These are phyloP conservation scores for Cryptotermes secundus DNA, from an alignment of 1,140 invertebrate genomes.

Conservation along the genomic window DNA sequence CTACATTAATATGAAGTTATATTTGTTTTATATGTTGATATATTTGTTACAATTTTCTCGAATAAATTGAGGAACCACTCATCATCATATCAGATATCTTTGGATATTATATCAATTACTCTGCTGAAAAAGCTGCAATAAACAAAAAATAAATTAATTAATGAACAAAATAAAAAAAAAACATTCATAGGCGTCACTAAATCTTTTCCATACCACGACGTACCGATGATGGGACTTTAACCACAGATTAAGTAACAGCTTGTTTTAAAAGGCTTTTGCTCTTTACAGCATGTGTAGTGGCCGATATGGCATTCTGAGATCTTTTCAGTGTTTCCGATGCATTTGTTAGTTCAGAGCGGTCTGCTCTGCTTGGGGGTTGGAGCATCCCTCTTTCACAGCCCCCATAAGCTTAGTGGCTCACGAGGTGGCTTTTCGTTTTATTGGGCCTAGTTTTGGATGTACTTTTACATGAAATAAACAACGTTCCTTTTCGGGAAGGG, in stretches of 20 bases:
- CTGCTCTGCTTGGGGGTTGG: neutral
- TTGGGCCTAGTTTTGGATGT: neutral
- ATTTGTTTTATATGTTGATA: too few relatives aligned
- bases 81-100: too few relatives aligned
- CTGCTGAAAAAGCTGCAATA: too few relatives aligned
- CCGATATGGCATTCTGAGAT: neutral
- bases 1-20: too few relatives aligned
- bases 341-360: neutral
- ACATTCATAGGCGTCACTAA: too few relatives aligned
- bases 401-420: neutral
- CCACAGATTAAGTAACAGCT: neutral
- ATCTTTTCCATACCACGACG: too few relatives aligned
- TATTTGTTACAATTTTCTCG: too few relatives aligned
- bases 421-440: constrained; percentile 2
- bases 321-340: neutral
- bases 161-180: too few relatives aligned
- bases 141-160: too few relatives aligned
- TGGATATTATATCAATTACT: too few relatives aligned
- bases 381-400: neutral
- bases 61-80: too few relatives aligned
- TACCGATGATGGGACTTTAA: neutral
- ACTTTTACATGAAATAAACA: neutral
- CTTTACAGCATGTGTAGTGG: neutral
- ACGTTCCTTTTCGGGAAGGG: neutral
- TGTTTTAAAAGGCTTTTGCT: neutral